Conservation (phyloP, 2,888 invertebrate species). For the Mycalesis mineus region DNA sequence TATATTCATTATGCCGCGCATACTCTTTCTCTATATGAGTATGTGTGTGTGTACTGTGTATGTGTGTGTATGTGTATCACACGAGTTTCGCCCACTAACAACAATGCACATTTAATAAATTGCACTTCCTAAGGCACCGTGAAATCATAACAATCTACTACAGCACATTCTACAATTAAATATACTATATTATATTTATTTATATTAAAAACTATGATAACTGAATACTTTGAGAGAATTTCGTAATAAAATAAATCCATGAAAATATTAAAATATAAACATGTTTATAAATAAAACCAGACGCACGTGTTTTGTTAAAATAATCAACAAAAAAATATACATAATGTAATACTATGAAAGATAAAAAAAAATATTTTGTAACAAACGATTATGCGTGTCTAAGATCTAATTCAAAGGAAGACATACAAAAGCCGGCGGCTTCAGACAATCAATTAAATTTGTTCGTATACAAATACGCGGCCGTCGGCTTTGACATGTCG, state of each 20-base stretch:
- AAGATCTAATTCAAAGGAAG: neutral
- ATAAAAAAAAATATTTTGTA: neutral
- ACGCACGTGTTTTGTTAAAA: neutral
- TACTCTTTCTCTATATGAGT: too few relatives aligned
- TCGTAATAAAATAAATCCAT: neutral
- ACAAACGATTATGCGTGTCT: neutral
- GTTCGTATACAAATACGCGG: too few relatives aligned
- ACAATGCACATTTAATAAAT: neutral
- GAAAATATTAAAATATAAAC: neutral
- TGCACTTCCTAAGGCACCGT: slow-evolving; percentile 6
- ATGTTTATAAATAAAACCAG: neutral
- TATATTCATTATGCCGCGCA: too few relatives aligned
- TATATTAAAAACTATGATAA: neutral
- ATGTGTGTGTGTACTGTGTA: too few relatives aligned
- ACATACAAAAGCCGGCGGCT: neutral
- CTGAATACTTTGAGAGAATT: neutral
- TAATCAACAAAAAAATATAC: neutral
- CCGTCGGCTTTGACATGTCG: neutral
- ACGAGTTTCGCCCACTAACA: neutral
- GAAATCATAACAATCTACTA: neutral
- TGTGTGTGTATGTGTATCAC: too few relatives aligned
- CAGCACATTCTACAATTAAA: slow-evolving; percentile 1
- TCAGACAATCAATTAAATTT: too few relatives aligned
- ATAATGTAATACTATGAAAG: neutral
- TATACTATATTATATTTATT: neutral